phyloP scores from a whole-genome alignment of 2,797 vertebrate genomes.

The Megalops cyprinoides region DNA sequence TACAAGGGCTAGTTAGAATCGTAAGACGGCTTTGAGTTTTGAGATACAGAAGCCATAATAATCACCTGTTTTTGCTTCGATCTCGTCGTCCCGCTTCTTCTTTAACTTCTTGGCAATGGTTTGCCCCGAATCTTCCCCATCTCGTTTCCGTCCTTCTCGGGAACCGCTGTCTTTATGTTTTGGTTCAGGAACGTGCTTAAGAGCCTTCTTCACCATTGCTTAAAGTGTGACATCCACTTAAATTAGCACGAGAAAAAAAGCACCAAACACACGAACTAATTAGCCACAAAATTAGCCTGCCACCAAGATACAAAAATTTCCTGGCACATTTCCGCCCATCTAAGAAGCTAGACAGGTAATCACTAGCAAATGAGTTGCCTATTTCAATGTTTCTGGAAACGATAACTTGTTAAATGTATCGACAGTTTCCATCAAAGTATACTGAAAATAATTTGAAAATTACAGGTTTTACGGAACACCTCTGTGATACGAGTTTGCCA shows the following conservation, averaged over 20 bases:
- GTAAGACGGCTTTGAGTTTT: too few relatives aligned
- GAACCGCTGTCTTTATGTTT: slow-evolving; percentile 38
- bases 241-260: neutral
- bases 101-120: slow-evolving; percentile 60
- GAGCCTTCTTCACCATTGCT: slow-evolving; percentile 49
- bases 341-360: too few relatives aligned
- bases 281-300: neutral
- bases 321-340: too few relatives aligned
- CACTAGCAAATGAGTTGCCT: too few relatives aligned
- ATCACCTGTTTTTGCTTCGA: slow-evolving; percentile 51
- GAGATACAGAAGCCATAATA: neutral
- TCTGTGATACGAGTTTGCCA: too few relatives aligned
- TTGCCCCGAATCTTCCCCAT: slow-evolving; percentile 22
- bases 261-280: neutral
- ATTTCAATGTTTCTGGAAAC: too few relatives aligned
- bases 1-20: neutral
- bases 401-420: too few relatives aligned
- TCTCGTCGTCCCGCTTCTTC: slow-evolving; percentile 53
- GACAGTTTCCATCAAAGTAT: too few relatives aligned
- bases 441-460: too few relatives aligned
- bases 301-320: too few relatives aligned
- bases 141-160: slow-evolving; percentile 47
- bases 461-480: too few relatives aligned
- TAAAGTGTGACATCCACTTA: slow-evolving; percentile 40
- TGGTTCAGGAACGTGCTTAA: slow-evolving; percentile 41